These are phyloP conservation scores for Zenarchopterus dispar DNA, from an alignment of 2,797 vertebrate species.

Conservation along the genomic window DNA sequence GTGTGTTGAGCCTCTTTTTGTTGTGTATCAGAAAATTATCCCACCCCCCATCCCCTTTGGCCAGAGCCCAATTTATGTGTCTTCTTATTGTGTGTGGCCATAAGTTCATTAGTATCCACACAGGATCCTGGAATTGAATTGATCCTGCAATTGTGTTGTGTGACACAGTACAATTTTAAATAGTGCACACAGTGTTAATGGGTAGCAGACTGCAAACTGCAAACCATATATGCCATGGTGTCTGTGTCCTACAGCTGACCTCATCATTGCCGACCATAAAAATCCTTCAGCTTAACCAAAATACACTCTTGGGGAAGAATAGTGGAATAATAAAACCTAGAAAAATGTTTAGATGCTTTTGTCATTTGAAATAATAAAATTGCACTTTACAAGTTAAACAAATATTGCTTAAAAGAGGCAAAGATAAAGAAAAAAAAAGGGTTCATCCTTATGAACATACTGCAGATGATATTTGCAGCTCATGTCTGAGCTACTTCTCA, in stretches of 20 bases:
- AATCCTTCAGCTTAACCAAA: not conserved
- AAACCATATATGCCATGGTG: conserved; percentile 24
- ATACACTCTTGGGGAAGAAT: not conserved
- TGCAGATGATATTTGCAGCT: not conserved
- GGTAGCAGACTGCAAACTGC: conserved; percentile 17
- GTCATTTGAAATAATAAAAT: too few relatives aligned
- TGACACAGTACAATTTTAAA: not conserved
- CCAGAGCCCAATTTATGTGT: too few relatives aligned
- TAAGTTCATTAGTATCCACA: too few relatives aligned
- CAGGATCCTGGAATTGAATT: not conserved
- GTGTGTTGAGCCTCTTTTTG: too few relatives aligned
- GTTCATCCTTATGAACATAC: too few relatives aligned
- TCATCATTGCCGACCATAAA: not conserved
- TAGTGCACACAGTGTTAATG: conserved; percentile 11
- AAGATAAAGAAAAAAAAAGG: too few relatives aligned
- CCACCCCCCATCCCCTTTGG: too few relatives aligned
- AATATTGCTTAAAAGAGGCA: too few relatives aligned
- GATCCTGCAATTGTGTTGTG: conserved; percentile 7
- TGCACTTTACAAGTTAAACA: too few relatives aligned
- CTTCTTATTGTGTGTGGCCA: not conserved
- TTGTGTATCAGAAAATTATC: too few relatives aligned
- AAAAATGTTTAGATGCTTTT: too few relatives aligned
- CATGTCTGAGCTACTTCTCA: too few relatives aligned
- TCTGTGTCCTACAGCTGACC: conserved; percentile 20
- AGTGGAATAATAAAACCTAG: not conserved